Evolutionary conservation across 1,140 invertebrate species (phyloP).

Genomic region (Zophobas morio): DNA sequence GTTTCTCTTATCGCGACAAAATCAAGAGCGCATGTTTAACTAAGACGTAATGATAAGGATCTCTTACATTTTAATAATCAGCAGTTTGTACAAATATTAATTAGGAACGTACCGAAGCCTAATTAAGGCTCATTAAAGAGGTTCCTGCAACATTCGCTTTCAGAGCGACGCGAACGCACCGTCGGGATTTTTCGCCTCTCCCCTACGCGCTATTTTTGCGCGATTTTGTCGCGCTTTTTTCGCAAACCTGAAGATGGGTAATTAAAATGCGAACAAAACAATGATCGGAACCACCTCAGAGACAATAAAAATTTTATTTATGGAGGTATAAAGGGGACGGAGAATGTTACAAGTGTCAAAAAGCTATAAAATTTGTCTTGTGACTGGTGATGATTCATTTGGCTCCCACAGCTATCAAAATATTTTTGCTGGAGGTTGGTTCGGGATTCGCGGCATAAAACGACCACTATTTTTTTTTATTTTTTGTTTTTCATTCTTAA

Average conservation of each 20-base stretch:
- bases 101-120: constrained; percentile 25
- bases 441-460: no score
- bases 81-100: constrained; percentile 35
- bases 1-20: neutral
- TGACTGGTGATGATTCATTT: constrained; percentile 12
- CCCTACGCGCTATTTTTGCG: neutral
- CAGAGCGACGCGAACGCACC: no score
- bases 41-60: constrained; percentile 16
- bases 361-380: neutral
- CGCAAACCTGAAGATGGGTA: neutral
- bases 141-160: no score
- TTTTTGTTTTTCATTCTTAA: no score
- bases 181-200: no score
- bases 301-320: constrained; percentile 33
- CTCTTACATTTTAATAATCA: constrained; percentile 40
- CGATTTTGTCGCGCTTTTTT: neutral
- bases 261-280: constrained; percentile 19
- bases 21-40: constrained; percentile 16
- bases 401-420: neutral
- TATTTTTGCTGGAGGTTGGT: neutral
- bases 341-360: constrained; percentile 12
- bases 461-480: no score
- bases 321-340: neutral
- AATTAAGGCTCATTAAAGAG: constrained; percentile 12
- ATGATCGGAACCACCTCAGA: constrained; percentile 14